These are phyloP conservation scores for Microtus richardsoni DNA, from an alignment of 2,113 vertebrate genomes.

Conservation along the genomic window DNA sequence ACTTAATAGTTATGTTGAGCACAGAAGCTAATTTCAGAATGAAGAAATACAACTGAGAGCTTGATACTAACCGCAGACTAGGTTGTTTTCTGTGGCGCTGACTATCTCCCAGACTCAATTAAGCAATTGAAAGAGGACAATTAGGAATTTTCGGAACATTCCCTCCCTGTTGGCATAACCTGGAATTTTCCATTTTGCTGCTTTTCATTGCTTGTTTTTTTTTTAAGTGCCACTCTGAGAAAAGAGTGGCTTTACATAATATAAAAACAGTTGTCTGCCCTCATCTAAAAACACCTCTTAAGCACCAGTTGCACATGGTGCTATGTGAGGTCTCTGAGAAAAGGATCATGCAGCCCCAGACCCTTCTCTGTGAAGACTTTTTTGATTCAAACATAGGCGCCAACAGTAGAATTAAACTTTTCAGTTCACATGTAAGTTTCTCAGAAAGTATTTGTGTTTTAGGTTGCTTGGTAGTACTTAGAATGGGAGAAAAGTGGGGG, in stretches of 20 bases:
- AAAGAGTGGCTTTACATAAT: constrained; percentile 24
- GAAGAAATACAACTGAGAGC: not conserved
- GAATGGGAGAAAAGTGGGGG: not conserved
- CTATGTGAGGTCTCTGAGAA: constrained; percentile 11
- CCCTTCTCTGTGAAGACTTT: not conserved
- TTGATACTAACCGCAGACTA: not conserved
- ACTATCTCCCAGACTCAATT: not conserved
- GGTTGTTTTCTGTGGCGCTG: not conserved
- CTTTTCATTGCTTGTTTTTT: not conserved
- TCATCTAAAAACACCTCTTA: not conserved
- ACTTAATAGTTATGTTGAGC: not conserved
- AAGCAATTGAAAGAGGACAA: not conserved
- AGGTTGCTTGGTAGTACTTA: not conserved
- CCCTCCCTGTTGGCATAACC: not conserved
- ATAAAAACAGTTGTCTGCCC: not conserved
- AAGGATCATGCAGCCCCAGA: not conserved
- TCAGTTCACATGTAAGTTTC: not conserved
- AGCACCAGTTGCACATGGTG: not conserved
- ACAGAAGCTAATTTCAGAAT: not conserved
- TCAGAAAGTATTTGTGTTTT: not conserved
- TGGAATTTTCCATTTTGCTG: not conserved
- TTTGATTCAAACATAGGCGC: not conserved
- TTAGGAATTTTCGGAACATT: constrained; percentile 13
- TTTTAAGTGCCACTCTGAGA: not conserved
- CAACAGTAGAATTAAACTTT: not conserved